These are phyloP conservation scores for Tetrax tetrax DNA, from an alignment of 2,113 vertebrate genomes.

Conservation along the genomic window DNA sequence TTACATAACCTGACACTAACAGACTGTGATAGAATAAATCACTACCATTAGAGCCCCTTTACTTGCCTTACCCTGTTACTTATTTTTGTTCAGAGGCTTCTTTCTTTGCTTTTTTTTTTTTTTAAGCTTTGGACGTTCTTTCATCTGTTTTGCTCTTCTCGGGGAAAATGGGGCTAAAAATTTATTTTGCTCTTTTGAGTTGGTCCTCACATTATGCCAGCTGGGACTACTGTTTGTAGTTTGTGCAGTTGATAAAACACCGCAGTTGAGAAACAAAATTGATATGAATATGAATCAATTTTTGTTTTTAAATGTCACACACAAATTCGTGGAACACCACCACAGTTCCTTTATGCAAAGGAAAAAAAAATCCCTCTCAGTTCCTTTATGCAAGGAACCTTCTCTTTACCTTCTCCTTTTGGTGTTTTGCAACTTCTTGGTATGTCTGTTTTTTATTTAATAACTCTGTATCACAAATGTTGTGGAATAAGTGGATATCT, in stretches of 20 bases:
- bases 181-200: not conserved
- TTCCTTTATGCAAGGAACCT: not conserved
- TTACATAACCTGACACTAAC: not conserved
- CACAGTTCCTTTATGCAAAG: not conserved
- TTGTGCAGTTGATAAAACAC: not conserved
- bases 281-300: not conserved
- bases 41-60: not conserved
- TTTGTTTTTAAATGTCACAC: not conserved
- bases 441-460: not conserved
- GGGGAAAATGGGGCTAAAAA: not conserved
- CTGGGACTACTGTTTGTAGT: not conserved
- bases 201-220: not conserved
- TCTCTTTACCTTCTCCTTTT: not conserved
- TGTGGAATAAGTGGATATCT: not conserved
- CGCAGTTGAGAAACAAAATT: not conserved
- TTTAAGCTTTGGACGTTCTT: not conserved
- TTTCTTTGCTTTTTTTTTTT: not conserved
- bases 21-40: slow-evolving; percentile 17
- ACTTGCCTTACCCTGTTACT: not conserved
- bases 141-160: not conserved
- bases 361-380: not conserved
- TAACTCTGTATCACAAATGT: not conserved
- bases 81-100: not conserved
- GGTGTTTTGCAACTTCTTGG: not conserved
- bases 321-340: not conserved